phyloP scores from a whole-genome alignment of 2,888 invertebrate genomes.

The Hermaeophaga mercurialis region DNA sequence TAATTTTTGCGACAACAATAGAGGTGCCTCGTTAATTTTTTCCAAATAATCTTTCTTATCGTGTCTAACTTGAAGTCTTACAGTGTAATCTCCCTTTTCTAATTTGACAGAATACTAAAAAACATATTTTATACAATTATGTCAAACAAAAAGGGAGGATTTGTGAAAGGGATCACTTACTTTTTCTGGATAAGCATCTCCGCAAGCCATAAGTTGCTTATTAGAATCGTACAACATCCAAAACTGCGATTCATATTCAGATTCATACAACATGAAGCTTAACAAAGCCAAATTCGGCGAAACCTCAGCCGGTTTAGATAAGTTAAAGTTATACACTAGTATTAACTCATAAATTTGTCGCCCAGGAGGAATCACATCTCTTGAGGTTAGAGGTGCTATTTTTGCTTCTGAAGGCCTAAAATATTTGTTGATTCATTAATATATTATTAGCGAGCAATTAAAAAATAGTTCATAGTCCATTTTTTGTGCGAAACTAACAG shows the following conservation, averaged over 20 bases:
- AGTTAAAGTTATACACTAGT: slow-evolving; percentile 84
- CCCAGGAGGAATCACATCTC: slow-evolving; percentile 86
- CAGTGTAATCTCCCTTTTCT: slow-evolving; percentile 93
- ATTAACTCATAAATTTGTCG: slow-evolving; percentile 91
- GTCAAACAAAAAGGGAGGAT: slow-evolving; percentile 15
- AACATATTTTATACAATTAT: slow-evolving; percentile 8
- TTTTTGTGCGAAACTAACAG: not conserved
- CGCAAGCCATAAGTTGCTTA: slow-evolving; percentile 83
- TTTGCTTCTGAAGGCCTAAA: slow-evolving; percentile 81
- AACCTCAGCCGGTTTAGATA: slow-evolving; percentile 82
- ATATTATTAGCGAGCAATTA: no score
- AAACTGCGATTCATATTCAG: slow-evolving; percentile 93
- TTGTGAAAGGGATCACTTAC: slow-evolving; percentile 57
- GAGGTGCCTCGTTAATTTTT: slow-evolving; percentile 77
- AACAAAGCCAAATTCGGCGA: slow-evolving; percentile 79
- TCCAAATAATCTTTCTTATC: slow-evolving; percentile 86
- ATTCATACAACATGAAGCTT: slow-evolving; percentile 90
- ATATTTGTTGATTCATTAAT: slow-evolving; percentile 31
- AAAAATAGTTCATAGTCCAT: not conserved
- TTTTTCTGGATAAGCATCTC: slow-evolving; percentile 88
- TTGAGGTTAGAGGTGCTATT: slow-evolving; percentile 73
- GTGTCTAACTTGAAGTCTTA: slow-evolving; percentile 88
- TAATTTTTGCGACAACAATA: slow-evolving; percentile 79
- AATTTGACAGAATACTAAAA: slow-evolving; percentile 82
- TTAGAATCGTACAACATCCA: slow-evolving; percentile 95